A percentile compares a stretch with the other conserved stretches of the same genome.
Evolutionary conservation across 2,113 vertebrate genomes (phyloP).

Genomic region (Hystrix cristata): DNA sequence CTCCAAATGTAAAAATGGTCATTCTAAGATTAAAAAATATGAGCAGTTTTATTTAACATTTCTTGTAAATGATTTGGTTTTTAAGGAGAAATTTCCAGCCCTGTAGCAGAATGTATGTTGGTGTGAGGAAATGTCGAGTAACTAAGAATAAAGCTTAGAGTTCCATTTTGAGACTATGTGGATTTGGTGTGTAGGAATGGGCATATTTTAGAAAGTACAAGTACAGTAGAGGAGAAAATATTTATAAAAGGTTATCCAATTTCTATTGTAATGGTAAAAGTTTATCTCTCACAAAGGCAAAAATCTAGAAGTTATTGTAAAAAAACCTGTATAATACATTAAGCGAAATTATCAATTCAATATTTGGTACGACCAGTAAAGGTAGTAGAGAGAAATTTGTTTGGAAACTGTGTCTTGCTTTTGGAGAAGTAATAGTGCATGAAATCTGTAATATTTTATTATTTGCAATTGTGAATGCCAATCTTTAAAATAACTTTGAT

Average conservation of each 20-base stretch:
- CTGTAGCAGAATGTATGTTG: background rate
- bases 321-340: background rate
- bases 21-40: background rate
- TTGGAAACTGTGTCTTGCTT: background rate
- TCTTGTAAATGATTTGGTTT: background rate
- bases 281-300: background rate
- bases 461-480: background rate
- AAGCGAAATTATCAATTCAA: background rate
- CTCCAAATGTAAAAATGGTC: background rate
- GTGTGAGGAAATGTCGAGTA: background rate
- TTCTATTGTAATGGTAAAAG: background rate
- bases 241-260: constrained; percentile 42
- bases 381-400: background rate
- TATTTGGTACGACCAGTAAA: background rate
- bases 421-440: background rate
- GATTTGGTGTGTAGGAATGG: background rate
- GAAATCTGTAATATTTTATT: background rate
- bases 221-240: background rate
- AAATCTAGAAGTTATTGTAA: background rate
- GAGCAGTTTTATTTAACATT: constrained; percentile 25
- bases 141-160: constrained; percentile 29
- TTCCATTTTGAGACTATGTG: background rate
- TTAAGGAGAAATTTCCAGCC: constrained; percentile 25
- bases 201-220: background rate
- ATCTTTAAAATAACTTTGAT: background rate